These are phyloP conservation scores for Gadus macrocephalus DNA, from an alignment of 2,113 vertebrate genomes.

Conservation along the genomic window DNA sequence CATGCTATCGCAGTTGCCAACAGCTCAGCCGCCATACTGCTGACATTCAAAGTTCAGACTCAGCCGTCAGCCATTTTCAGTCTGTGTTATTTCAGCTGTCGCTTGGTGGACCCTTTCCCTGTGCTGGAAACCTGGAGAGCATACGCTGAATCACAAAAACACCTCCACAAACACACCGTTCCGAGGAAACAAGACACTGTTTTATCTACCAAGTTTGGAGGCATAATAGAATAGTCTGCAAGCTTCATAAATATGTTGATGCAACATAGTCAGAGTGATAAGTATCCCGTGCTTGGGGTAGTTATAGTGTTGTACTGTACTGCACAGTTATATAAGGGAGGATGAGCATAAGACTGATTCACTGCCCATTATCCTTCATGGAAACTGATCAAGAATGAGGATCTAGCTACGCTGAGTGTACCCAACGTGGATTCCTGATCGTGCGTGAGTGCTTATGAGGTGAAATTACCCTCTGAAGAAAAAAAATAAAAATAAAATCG, in stretches of 20 bases:
- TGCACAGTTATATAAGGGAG: not conserved
- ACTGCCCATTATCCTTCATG: conserved; percentile 8
- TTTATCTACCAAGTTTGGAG: not conserved
- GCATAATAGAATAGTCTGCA: not conserved
- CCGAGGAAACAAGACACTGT: no score
- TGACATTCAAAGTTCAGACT: conserved; percentile 8
- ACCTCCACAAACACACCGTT: no score
- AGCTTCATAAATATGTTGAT: not conserved
- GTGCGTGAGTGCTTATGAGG: not conserved
- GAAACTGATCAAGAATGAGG: conserved; percentile 21
- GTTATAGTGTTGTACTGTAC: conserved; percentile 2
- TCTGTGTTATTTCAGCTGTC: conserved; percentile 40
- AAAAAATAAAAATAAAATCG: not conserved
- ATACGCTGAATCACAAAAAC: not conserved
- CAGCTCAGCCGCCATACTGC: not conserved
- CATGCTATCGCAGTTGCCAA: not conserved
- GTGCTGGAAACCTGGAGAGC: not conserved
- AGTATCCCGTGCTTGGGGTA: not conserved
- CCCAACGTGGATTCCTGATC: conserved; percentile 34
- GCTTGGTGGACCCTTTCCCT: not conserved
- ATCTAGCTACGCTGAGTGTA: conserved; percentile 17
- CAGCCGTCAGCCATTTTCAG: conserved; percentile 16
- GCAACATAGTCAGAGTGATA: not conserved
- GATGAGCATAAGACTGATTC: conserved; percentile 22
- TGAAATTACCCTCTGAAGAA: conserved; percentile 32